These are phyloP conservation scores for Monopterus albus DNA, from an alignment of 2,113 vertebrate genomes.

Conservation along the genomic window DNA sequence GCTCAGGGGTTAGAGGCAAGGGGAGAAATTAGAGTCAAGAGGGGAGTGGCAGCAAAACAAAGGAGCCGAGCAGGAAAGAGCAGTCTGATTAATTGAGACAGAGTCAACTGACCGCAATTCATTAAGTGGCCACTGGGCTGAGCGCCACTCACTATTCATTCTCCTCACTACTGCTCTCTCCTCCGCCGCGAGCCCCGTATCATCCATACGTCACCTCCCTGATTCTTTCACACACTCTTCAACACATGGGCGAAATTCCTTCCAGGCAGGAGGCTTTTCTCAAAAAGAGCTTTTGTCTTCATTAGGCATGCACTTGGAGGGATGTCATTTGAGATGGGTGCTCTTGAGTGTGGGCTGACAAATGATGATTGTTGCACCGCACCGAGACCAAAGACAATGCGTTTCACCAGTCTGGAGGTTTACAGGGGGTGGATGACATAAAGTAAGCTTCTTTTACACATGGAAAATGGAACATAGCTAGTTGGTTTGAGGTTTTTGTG, in stretches of 20 bases:
- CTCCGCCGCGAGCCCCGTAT: constrained; percentile 56
- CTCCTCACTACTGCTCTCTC: constrained; percentile 58
- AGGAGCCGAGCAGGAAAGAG: constrained; percentile 60
- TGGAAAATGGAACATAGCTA: constrained; percentile 2
- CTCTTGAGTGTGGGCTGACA: constrained; percentile 49
- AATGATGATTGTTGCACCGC: constrained; percentile 49
- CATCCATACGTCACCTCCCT: constrained; percentile 62
- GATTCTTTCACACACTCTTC: constrained; percentile 58
- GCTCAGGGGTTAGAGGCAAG: constrained; percentile 36
- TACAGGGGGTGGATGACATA: constrained; percentile 20
- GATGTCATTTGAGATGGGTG: constrained; percentile 51
- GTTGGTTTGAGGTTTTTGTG: not conserved
- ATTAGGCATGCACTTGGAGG: constrained; percentile 58
- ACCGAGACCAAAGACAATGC: constrained; percentile 28
- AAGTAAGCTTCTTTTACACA: constrained; percentile 1
- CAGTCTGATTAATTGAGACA: constrained; percentile 82
- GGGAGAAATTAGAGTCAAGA: constrained; percentile 56
- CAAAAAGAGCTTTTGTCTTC: constrained; percentile 63
- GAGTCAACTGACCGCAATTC: constrained; percentile 81
- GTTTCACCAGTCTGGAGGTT: constrained; percentile 18
- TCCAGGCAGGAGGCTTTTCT: constrained; percentile 52
- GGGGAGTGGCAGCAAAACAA: constrained; percentile 29
- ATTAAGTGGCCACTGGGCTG: constrained; percentile 78
- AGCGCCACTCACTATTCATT: constrained; percentile 79
- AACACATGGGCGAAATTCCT: constrained; percentile 59